Evolutionary conservation across 1,140 invertebrate genomes (phyloP).

Genomic region (Drosophila pandora): DNA sequence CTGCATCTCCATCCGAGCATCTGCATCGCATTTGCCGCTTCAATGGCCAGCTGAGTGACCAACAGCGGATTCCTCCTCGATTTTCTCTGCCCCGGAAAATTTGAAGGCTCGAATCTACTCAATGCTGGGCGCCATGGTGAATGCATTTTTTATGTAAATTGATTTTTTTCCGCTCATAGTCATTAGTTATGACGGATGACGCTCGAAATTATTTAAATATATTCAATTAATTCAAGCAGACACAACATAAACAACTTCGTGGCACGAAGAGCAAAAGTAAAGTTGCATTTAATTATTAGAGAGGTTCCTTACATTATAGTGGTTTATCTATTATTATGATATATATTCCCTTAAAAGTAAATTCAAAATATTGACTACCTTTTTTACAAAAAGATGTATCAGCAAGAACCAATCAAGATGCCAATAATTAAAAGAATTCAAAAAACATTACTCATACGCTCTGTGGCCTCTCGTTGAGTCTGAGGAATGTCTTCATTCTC

Average conservation of each 20-base stretch:
- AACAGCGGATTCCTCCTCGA: conserved; percentile 17
- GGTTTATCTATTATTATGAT: not conserved
- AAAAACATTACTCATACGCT: conserved; percentile 44
- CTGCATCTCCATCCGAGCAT: conserved; percentile 23
- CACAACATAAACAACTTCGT: conserved; percentile 58
- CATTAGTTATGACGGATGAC: conserved; percentile 77
- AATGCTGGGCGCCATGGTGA: conserved; percentile 66
- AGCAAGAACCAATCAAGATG: not conserved
- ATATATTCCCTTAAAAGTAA: not conserved
- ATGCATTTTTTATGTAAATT: conserved; percentile 82
- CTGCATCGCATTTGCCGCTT: conserved; percentile 70
- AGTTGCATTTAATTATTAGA: not conserved
- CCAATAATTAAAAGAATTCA: conserved; percentile 1
- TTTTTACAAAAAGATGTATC: not conserved
- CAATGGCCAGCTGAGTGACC: conserved; percentile 71
- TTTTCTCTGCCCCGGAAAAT: conserved; percentile 24
- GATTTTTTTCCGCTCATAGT: conserved; percentile 59
- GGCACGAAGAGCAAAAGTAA: not conserved
- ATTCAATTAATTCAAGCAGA: conserved; percentile 73
- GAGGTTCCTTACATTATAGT: not conserved
- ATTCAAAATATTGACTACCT: not conserved
- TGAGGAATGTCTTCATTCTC: conserved; percentile 22
- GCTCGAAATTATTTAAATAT: conserved; percentile 77
- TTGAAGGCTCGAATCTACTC: conserved; percentile 20
- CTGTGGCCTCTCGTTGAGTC: conserved; percentile 4